Percentiles rank a stretch among this genome's conserved stretches.
Evolutionary conservation across 1,140 invertebrate genomes (phyloP).

Genomic region (Pogonomyrmex californicus): DNA sequence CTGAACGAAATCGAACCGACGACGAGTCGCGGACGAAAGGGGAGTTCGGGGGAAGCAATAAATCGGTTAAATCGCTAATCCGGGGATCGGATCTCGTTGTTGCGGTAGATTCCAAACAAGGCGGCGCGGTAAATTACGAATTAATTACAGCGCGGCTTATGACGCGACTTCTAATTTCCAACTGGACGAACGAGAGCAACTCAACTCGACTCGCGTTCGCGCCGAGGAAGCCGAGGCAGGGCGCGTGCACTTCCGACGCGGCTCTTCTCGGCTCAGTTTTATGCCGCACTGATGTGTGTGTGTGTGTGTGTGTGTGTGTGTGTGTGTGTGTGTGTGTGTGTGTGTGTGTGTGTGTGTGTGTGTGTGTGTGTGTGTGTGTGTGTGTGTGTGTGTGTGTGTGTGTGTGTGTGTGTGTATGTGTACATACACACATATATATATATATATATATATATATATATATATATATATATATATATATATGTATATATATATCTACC

Average conservation of each 20-base stretch:
- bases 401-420: too few relatives aligned
- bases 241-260: constrained; percentile 20
- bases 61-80: constrained; percentile 37
- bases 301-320: too few relatives aligned
- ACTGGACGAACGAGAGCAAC: not conserved
- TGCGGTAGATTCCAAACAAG: not conserved
- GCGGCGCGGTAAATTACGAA: constrained; percentile 42
- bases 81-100: not conserved
- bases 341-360: too few relatives aligned
- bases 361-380: too few relatives aligned
- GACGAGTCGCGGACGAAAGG: constrained; percentile 2
- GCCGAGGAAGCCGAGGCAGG: not conserved
- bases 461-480: too few relatives aligned
- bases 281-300: constrained; percentile 17
- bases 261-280: constrained; percentile 53
- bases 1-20: not conserved
- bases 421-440: too few relatives aligned
- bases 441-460: too few relatives aligned
- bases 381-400: too few relatives aligned
- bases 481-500: too few relatives aligned
- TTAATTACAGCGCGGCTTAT: constrained; percentile 42
- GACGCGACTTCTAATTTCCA: constrained; percentile 31
- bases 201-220: not conserved
- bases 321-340: too few relatives aligned
- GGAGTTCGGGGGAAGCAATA: not conserved